A percentile compares a stretch with the other conserved stretches of the same genome.
phyloP scores from a whole-genome alignment of 2,797 vertebrate species.

The Carcharodon carcharias region DNA sequence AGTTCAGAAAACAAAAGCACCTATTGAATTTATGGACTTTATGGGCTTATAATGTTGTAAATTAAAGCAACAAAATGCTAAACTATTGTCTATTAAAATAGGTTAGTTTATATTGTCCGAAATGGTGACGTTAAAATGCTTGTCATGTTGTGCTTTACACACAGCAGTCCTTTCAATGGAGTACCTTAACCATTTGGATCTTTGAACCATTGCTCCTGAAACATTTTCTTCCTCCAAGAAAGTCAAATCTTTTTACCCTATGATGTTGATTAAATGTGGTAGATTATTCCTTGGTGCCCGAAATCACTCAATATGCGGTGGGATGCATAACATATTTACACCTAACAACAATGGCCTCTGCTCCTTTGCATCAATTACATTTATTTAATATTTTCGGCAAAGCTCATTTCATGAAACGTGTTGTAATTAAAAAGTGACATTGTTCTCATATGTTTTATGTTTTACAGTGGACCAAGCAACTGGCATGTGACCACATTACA shows the following conservation, averaged over 20 bases:
- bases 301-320: background rate
- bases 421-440: background rate
- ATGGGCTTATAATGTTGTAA: background rate
- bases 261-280: background rate
- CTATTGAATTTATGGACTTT: background rate
- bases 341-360: background rate
- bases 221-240: background rate
- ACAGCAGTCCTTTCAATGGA: background rate
- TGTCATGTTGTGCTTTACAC: background rate
- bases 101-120: background rate
- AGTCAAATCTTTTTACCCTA: background rate
- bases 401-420: background rate
- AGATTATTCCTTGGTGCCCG: background rate
- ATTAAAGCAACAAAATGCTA: background rate
- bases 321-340: background rate
- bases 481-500: background rate
- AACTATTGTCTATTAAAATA: background rate
- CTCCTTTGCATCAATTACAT: background rate
- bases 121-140: background rate
- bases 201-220: background rate
- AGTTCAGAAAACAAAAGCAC: background rate
- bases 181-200: background rate
- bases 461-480: background rate
- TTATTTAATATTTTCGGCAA: background rate
- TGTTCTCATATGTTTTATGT: background rate